Evolutionary conservation across 2,888 invertebrate genomes (phyloP).

Genomic region (Hyppa rectilinea): DNA sequence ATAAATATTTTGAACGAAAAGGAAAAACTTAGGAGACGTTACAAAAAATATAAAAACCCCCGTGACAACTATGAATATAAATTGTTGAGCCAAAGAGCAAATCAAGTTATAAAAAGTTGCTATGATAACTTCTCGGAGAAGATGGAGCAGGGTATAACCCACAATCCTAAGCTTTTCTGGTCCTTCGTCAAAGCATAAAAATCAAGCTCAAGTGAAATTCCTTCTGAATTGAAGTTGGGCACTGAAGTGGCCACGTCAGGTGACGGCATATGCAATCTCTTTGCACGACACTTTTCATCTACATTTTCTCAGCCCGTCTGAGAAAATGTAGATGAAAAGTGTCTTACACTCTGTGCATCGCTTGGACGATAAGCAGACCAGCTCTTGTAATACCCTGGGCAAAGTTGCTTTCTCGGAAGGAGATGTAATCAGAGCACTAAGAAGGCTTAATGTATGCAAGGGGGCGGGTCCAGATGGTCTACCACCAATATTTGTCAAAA

Average conservation of each 20-base stretch:
- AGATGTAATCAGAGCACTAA: conserved; percentile 4
- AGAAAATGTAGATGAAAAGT: too few relatives aligned
- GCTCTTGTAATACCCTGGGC: neutral
- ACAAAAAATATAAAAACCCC: too few relatives aligned
- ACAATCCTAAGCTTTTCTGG: neutral
- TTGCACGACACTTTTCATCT: conserved; percentile 1
- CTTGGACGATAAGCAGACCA: neutral
- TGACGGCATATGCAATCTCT: neutral
- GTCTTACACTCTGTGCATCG: neutral
- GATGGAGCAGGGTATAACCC: neutral
- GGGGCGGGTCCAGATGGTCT: neutral
- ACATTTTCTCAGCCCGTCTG: neutral
- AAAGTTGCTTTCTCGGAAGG: neutral
- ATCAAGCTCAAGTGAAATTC: conserved; percentile 1
- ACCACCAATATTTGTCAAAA: conserved; percentile 1
- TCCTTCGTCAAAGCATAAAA: conserved; percentile 3
- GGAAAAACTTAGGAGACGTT: too few relatives aligned
- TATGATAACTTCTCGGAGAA: too few relatives aligned
- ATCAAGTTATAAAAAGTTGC: too few relatives aligned
- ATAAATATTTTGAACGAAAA: too few relatives aligned
- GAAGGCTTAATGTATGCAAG: neutral
- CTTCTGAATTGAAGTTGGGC: neutral
- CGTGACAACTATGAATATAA: too few relatives aligned
- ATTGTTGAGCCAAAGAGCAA: too few relatives aligned
- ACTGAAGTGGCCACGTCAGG: too few relatives aligned